Evolutionary conservation across 1,140 invertebrate genomes (phyloP).

Genomic region (Telenomus remus): DNA sequence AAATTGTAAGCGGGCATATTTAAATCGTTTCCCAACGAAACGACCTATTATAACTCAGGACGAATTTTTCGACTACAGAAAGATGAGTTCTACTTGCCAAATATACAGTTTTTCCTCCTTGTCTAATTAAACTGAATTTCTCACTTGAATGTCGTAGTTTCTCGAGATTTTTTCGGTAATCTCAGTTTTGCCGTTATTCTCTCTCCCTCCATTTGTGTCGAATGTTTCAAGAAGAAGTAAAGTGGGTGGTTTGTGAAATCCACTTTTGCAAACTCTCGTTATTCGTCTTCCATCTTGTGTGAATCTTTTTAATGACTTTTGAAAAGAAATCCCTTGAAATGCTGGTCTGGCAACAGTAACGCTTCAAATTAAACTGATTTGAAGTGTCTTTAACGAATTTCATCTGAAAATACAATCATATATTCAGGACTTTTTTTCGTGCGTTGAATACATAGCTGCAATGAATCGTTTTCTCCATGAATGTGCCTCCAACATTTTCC

Average conservation of each 20-base stretch:
- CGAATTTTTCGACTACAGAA: background rate
- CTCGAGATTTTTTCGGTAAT: too few relatives aligned
- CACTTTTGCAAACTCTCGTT: constrained; percentile 12
- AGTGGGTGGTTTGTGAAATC: constrained; percentile 3
- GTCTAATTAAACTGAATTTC: too few relatives aligned
- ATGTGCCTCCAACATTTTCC: background rate
- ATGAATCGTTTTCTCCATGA: background rate
- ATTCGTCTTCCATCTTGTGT: constrained; percentile 16
- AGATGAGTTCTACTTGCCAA: background rate
- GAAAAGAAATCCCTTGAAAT: too few relatives aligned
- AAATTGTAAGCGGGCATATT: constrained; percentile 23
- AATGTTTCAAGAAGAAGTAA: constrained; percentile 14
- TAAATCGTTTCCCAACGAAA: constrained; percentile 14
- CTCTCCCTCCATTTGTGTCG: constrained; percentile 7
- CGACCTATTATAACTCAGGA: background rate
- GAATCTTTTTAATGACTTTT: constrained; percentile 15
- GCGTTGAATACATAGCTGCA: constrained; percentile 15
- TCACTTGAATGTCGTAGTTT: too few relatives aligned
- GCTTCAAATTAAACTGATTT: too few relatives aligned
- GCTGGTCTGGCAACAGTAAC: too few relatives aligned
- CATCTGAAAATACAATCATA: too few relatives aligned
- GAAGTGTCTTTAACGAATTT: too few relatives aligned
- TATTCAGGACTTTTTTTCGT: background rate
- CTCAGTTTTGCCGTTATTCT: too few relatives aligned
- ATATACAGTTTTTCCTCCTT: too few relatives aligned